Base-by-base conservation (phyloP, 2,888 invertebrate species). In the Geotrupes spiniger region DNA sequence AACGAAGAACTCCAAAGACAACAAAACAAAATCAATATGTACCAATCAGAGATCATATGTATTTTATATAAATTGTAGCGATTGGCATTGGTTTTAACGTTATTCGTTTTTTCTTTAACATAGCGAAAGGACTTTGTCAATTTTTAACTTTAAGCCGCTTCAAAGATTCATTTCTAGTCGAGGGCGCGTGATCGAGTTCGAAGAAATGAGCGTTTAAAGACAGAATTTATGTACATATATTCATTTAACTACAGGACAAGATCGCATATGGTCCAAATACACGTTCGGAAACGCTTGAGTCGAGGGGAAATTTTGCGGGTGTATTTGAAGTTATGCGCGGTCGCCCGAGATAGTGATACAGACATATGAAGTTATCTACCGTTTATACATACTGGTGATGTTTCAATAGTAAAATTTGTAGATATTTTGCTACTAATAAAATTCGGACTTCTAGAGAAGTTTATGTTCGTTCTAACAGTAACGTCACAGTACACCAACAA, bases 391-490 rank as follows among this genome's bases (percentile, higher is more conserved):
- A 6, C 3, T 21, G 4, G 5, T 3, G 31, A 11, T n/a, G n/a
- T n/a, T n/a, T n/a, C n/a, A n/a, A n/a, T n/a, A 29, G 29, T 10
- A 11, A 29, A 11, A 29, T 2, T 29, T 11, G 10, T 29, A 29
- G 29, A 29, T 29, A 29, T 29, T 33, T 62, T 60, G 60, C 53
- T 63, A 62, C 60, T 64, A 67, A 61, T 68, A 65, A 73, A 73
- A 72, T 73, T 72, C 72, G 72, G 70, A 60, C 69, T 69, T 65
- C 71, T 72, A 72, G 73, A 73, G 71, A 66, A 71, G 72, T 63
- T 69, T 42, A 31, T 29, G 42, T 49, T 47, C 39, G 9, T 44
- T 69, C 62, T 68, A 69, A 69, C 68, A 67, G 58, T 61, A 61
- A 60, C 62, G 60, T 70, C 65, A 63, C 63, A 63, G 59, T 64